Percentiles rank a stretch among this genome's conserved stretches.
Evolutionary conservation across 2,888 invertebrate genomes (phyloP).

Genomic region (Podotricha telesiphe): DNA sequence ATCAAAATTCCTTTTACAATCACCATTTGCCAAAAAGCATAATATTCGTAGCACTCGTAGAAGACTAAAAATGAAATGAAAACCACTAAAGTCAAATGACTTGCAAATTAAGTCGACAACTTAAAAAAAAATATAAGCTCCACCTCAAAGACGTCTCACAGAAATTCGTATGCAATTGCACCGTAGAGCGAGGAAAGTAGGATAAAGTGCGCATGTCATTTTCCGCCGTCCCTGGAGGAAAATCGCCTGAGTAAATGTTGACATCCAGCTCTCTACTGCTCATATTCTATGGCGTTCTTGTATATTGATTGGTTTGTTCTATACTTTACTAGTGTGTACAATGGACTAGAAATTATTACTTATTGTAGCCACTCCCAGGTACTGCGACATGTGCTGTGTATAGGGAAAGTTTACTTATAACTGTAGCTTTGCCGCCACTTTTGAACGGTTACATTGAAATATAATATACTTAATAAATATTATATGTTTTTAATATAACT

Average conservation of each 20-base stretch:
- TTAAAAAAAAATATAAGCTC: conserved; percentile 44
- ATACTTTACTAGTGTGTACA: conserved; percentile 2
- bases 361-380: conserved; percentile 21
- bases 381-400: conserved; percentile 35
- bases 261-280: conserved; percentile 63
- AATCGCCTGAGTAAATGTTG: conserved; percentile 76
- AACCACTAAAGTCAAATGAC: conserved; percentile 37
- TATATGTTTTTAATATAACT: not conserved
- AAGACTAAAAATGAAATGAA: conserved; percentile 36
- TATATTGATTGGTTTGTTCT: conserved; percentile 34
- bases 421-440: conserved; percentile 27
- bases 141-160: conserved; percentile 44
- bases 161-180: conserved; percentile 62
- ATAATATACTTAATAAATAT: not conserved
- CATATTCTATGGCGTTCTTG: conserved; percentile 36
- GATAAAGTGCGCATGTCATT: conserved; percentile 67
- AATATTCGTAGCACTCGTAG: conserved; percentile 28
- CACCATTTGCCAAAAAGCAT: not conserved
- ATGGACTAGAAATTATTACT: conserved; percentile 35
- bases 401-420: conserved; percentile 37
- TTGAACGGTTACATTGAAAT: conserved; percentile 4
- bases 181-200: conserved; percentile 55
- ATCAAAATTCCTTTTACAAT: conserved; percentile 4
- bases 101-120: conserved; percentile 43
- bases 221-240: conserved; percentile 62